Evolutionary conservation across 1,140 invertebrate species (phyloP).

Genomic region (Orius insidiosus): DNA sequence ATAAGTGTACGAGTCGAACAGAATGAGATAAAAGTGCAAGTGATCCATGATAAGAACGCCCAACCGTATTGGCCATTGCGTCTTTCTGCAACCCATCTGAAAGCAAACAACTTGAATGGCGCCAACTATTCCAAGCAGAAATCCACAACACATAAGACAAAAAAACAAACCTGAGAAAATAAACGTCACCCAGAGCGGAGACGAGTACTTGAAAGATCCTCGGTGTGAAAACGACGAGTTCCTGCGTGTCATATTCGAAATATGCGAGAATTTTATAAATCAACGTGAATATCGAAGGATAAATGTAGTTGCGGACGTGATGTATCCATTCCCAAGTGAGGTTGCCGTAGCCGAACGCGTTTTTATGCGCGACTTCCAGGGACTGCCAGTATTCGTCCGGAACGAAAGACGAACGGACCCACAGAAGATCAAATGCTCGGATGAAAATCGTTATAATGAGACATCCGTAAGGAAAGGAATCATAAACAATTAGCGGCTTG

Average conservation of each 20-base stretch:
- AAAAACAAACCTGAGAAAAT: slow-evolving; percentile 19
- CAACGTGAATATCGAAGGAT: slow-evolving; percentile 51
- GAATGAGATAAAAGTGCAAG: slow-evolving; percentile 81
- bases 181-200: slow-evolving; percentile 47
- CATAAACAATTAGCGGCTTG: no score
- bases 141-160: no score
- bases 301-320: slow-evolving; percentile 61
- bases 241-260: slow-evolving; percentile 40
- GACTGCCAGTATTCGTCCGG: slow-evolving; percentile 92
- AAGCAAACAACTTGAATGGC: no score
- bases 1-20: slow-evolving; percentile 65
- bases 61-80: slow-evolving; percentile 14
- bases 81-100: slow-evolving; percentile 14
- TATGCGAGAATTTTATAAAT: slow-evolving; percentile 45
- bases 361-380: slow-evolving; percentile 71
- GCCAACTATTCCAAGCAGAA: no score
- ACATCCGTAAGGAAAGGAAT: slow-evolving; percentile 17
- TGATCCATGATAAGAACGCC: slow-evolving; percentile 28
- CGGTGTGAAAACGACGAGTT: slow-evolving; percentile 44
- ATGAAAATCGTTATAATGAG: slow-evolving; percentile 39
- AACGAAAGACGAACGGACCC: slow-evolving; percentile 67
- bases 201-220: slow-evolving; percentile 61
- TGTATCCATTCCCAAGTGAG: slow-evolving; percentile 82
- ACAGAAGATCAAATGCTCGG: slow-evolving; percentile 43
- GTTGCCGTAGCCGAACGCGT: slow-evolving; percentile 71